phyloP scores from a whole-genome alignment of 2,888 invertebrate species.

The Drosophila melanosoma region DNA sequence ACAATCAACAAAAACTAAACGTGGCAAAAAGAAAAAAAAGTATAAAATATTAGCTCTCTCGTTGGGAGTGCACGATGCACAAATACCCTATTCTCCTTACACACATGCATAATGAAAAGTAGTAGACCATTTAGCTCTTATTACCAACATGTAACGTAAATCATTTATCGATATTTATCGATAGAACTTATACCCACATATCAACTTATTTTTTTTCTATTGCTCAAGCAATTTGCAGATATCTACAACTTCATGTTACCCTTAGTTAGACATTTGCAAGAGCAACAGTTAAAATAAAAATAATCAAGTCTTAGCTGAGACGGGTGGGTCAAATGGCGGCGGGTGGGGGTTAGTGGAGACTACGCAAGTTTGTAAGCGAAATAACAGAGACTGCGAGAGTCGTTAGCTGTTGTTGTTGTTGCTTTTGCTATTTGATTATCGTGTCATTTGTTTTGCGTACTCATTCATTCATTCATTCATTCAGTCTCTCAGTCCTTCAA shows the following conservation, averaged over 20 bases:
- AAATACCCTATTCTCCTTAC: background rate
- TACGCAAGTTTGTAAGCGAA: conserved; percentile 41
- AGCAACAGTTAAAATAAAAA: conserved; percentile 9
- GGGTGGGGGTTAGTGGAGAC: background rate
- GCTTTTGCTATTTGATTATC: conserved; percentile 64
- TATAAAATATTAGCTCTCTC: background rate
- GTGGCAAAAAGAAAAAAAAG: conserved; percentile 28
- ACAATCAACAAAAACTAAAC: conserved; percentile 41
- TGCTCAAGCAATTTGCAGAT: background rate
- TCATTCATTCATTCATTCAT: conserved; percentile 58
- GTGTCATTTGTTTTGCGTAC: conserved; percentile 67
- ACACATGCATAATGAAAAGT: background rate
- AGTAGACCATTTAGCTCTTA: background rate
- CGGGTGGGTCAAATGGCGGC: background rate
- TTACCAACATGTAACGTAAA: background rate
- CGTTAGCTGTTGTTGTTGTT: conserved; percentile 7
- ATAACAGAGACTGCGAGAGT: conserved; percentile 48
- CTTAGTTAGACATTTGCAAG: background rate
- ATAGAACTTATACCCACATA: background rate
- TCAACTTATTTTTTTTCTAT: background rate
- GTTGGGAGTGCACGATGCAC: background rate
- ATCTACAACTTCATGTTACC: background rate
- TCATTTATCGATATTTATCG: background rate
- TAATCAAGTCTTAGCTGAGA: conserved; percentile 17
- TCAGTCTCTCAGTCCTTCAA: conserved; percentile 49